A percentile compares a stretch with the other conserved stretches of the same genome.
Conservation (phyloP, 2,113 vertebrate species). For the Bettongia penicillata region DNA sequence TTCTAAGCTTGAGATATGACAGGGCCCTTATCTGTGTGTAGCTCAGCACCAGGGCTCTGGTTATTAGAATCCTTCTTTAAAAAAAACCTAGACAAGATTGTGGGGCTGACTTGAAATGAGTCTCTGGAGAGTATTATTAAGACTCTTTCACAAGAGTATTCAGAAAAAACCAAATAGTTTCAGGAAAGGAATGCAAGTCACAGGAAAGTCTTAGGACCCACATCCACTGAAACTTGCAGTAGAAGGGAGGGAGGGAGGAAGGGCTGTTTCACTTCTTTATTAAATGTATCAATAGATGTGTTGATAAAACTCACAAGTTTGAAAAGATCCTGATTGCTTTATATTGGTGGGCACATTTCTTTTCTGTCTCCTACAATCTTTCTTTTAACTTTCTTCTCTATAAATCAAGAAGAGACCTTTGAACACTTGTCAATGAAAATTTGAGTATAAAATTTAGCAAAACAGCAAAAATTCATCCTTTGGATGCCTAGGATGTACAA, state of each 20-base stretch:
- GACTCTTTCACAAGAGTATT: slow-evolving; percentile 18
- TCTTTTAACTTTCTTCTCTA: slow-evolving; percentile 50
- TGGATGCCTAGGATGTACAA: neutral
- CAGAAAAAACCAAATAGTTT: slow-evolving; percentile 19
- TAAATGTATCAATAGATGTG: neutral
- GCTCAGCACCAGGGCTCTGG: neutral
- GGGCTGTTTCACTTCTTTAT: slow-evolving; percentile 14
- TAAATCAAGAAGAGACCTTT: slow-evolving; percentile 40
- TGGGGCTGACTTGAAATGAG: neutral
- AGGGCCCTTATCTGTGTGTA: neutral
- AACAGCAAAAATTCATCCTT: neutral
- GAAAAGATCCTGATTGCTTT: slow-evolving; percentile 3
- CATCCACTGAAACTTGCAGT: slow-evolving; percentile 11
- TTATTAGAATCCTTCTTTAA: slow-evolving; percentile 32
- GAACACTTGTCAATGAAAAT: slow-evolving; percentile 28
- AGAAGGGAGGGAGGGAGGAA: neutral
- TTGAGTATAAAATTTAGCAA: slow-evolving; percentile 38
- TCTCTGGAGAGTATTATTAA: neutral
- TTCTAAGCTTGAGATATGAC: slow-evolving; percentile 10
- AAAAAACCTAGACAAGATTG: neutral
- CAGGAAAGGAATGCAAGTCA: slow-evolving; percentile 50
- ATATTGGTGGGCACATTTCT: neutral
- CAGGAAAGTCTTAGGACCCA: neutral
- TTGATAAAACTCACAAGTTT: neutral
- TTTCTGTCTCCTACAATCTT: slow-evolving; percentile 45